These are phyloP conservation scores for Ctenoplectra terminalis DNA, from an alignment of 1,140 invertebrate genomes.

Conservation along the genomic window DNA sequence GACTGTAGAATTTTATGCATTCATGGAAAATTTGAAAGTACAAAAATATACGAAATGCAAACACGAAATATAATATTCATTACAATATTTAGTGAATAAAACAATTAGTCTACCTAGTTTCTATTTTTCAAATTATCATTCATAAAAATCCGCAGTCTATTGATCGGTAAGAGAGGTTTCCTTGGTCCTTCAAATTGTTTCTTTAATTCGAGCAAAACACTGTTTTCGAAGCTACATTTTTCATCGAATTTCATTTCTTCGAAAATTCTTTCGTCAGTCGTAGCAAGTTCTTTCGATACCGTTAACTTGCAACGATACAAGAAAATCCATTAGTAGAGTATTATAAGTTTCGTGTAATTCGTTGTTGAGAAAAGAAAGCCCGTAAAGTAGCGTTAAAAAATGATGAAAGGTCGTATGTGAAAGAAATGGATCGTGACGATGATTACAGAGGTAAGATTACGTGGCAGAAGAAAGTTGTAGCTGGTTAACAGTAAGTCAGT, in stretches of 20 bases:
- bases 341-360: background rate
- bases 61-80: no score
- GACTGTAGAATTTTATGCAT: no score
- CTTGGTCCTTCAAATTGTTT: background rate
- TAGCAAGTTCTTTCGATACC: background rate
- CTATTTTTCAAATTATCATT: no score
- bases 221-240: no score
- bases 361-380: background rate
- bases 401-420: background rate
- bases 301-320: background rate
- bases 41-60: no score
- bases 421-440: slow-evolving; percentile 37
- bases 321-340: no score
- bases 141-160: no score
- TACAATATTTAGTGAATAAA: no score
- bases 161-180: no score
- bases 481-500: slow-evolving; percentile 57
- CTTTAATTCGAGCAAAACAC: background rate
- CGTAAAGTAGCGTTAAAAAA: background rate
- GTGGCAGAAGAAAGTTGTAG: slow-evolving; percentile 47
- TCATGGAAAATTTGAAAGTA: no score
- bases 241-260: no score
- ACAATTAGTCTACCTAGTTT: no score
- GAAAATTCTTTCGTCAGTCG: background rate
- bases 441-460: slow-evolving; percentile 49